These are phyloP conservation scores for Lymantria monacha DNA, from an alignment of 2,888 invertebrate species.

Conservation along the genomic window DNA sequence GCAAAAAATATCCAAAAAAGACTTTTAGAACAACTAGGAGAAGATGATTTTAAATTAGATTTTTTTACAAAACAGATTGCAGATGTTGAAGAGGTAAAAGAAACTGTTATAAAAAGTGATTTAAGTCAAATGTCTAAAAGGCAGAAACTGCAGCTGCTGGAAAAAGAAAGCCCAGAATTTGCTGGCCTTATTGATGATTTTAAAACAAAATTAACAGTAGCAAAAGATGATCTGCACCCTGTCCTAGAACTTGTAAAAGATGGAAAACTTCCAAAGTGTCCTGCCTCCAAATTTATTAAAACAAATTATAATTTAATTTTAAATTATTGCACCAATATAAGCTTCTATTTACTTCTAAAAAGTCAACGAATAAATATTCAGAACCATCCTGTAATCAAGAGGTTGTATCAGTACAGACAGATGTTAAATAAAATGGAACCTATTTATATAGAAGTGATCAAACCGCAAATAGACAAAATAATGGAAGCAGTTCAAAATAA, in stretches of 20 bases:
- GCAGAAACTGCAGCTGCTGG: constrained; percentile 88
- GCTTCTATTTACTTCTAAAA: constrained; percentile 93
- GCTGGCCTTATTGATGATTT: constrained; percentile 89
- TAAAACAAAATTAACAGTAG: constrained; percentile 86
- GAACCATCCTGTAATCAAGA: constrained; percentile 94
- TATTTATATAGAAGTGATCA: constrained; percentile 85
- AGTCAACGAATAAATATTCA: constrained; percentile 86
- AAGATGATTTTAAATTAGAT: constrained; percentile 88
- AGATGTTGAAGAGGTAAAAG: constrained; percentile 63
- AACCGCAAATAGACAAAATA: constrained; percentile 85
- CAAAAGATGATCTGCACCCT: constrained; percentile 85
- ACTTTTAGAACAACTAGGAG: constrained; percentile 88
- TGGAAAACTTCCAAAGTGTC: constrained; percentile 83
- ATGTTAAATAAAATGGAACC: constrained; percentile 88
- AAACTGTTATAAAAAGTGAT: constrained; percentile 87
- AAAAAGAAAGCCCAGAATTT: constrained; percentile 95
- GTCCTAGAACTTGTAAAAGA: constrained; percentile 84
- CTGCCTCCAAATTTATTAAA: constrained; percentile 87
- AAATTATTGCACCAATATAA: constrained; percentile 93
- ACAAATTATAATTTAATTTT: constrained; percentile 86
- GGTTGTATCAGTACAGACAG: constrained; percentile 90
- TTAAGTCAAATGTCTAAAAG: constrained; percentile 87
- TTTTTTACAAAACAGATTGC: constrained; percentile 68
- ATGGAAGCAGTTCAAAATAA: constrained; percentile 78
- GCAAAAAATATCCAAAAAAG: constrained; percentile 90